A percentile compares a stretch with the other conserved stretches of the same genome.
Conservation (phyloP, 2,113 vertebrate species). For the Oncorhynchus nerka region DNA sequence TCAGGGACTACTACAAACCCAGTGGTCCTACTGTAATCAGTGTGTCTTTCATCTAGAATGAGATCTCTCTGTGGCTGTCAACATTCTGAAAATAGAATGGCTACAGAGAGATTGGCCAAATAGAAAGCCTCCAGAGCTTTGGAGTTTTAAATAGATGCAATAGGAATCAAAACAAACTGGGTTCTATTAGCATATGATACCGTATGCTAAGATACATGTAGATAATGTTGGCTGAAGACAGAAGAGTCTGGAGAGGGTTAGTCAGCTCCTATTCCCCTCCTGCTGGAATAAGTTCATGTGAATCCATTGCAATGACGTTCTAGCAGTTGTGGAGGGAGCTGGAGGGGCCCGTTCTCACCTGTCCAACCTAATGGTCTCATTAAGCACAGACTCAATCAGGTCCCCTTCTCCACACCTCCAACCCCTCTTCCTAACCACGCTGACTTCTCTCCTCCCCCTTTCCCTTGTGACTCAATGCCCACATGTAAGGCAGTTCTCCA, state of each 20-base stretch:
- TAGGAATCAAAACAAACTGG: constrained; percentile 22
- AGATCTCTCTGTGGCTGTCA: constrained; percentile 49
- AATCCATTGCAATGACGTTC: constrained; percentile 21
- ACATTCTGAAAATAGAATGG: constrained; percentile 46
- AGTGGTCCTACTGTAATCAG: constrained; percentile 26
- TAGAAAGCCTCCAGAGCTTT: constrained; percentile 1
- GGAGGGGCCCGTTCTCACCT: not conserved
- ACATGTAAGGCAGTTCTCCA: not conserved
- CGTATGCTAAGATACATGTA: constrained; percentile 16
- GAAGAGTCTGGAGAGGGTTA: constrained; percentile 27
- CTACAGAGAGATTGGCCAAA: constrained; percentile 38
- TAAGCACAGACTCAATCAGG: constrained; percentile 12
- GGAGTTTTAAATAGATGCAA: constrained; percentile 23
- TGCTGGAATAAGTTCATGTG: constrained; percentile 15
- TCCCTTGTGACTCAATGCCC: constrained; percentile 1
- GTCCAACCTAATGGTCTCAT: constrained; percentile 23
- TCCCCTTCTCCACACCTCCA: not conserved
- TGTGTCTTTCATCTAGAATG: constrained; percentile 39
- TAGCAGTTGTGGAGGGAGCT: constrained; percentile 42
- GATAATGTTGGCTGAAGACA: constrained; percentile 24
- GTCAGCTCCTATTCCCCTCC: constrained; percentile 44
- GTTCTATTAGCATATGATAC: constrained; percentile 2
- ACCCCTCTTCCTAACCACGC: not conserved
- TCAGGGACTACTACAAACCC: not conserved
- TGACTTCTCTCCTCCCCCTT: constrained; percentile 6